A percentile compares a stretch with the other conserved stretches of the same genome.
phyloP scores from a whole-genome alignment of 2,888 invertebrate species.

The Stenodera caucasica region DNA sequence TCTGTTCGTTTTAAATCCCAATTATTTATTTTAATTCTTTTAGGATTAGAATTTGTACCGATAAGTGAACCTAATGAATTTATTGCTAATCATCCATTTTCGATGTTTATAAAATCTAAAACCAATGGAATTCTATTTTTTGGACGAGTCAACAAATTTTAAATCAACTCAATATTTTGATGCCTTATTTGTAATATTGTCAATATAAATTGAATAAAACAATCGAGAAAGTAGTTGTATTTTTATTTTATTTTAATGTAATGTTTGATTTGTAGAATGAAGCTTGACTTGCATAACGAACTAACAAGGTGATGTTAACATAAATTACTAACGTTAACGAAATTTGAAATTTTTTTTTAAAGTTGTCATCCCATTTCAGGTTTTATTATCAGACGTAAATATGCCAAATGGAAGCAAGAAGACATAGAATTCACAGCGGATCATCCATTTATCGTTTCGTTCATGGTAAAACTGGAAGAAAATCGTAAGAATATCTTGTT shows the following conservation, averaged over 20 bases:
- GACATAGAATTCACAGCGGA: conserved; percentile 15
- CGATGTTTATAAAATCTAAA: neutral
- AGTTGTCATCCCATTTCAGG: neutral
- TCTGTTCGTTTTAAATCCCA: no score
- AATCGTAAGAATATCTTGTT: conserved; percentile 2
- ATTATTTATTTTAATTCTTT: neutral
- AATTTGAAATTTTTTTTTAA: no score
- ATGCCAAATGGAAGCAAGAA: neutral
- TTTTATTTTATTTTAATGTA: no score
- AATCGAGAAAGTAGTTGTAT: no score
- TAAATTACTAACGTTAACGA: no score
- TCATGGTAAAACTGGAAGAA: conserved; percentile 7
- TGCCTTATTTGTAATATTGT: no score
- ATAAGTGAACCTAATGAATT: neutral
- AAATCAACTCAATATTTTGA: neutral
- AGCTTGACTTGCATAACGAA: no score
- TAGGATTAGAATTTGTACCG: neutral
- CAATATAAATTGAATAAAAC: no score
- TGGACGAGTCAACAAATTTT: neutral
- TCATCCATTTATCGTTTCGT: conserved; percentile 23
- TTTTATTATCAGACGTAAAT: neutral
- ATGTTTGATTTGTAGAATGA: no score
- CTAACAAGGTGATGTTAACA: no score
- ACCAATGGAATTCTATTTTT: neutral
- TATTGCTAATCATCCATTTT: neutral